Conservation (phyloP, 2,113 vertebrate species). For the Cebus imitator region DNA sequence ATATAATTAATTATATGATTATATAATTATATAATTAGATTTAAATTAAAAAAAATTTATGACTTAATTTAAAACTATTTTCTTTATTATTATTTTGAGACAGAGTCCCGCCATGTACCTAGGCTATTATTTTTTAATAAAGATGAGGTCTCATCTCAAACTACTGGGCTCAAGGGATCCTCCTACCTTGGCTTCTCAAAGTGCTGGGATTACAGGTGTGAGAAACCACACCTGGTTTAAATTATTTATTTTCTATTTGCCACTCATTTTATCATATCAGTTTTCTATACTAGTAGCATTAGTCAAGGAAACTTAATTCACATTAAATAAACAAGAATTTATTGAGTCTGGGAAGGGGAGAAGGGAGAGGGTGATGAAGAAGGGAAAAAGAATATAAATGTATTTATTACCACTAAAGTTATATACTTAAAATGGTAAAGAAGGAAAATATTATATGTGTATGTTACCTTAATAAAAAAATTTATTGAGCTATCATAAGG, state of each 20-base stretch:
- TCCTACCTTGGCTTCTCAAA: too few species aligned
- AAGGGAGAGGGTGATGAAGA: background rate
- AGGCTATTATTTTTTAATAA: too few species aligned
- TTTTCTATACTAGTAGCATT: conserved; percentile 26
- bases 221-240: background rate
- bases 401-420: background rate
- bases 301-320: background rate
- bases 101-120: too few species aligned
- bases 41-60: background rate
- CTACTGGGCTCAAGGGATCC: too few species aligned
- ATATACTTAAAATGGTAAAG: background rate
- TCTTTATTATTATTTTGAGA: too few species aligned
- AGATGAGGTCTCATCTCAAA: too few species aligned
- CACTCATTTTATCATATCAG: conserved; percentile 8
- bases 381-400: background rate
- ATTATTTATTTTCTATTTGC: background rate
- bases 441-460: background rate
- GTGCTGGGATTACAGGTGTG: too few species aligned
- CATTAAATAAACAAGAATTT: background rate
- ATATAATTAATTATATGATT: background rate
- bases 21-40: background rate
- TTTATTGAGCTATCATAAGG: background rate
- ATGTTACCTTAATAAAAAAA: background rate
- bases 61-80: background rate
- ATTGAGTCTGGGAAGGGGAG: background rate